phyloP scores from a whole-genome alignment of 1,140 invertebrate genomes.

The Euwallacea fornicatus region DNA sequence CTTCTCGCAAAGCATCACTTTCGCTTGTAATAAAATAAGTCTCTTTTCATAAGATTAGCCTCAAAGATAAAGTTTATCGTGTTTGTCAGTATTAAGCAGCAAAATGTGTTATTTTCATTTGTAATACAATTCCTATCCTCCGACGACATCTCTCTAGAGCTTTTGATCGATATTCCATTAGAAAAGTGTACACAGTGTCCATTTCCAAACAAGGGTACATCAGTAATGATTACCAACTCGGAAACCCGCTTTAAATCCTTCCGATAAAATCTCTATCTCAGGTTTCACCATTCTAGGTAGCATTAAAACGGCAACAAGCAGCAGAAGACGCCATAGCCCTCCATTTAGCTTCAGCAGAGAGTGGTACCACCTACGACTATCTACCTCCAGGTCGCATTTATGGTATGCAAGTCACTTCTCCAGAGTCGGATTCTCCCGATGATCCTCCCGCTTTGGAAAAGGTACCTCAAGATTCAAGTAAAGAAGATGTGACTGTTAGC shows the following conservation, averaged over 20 bases:
- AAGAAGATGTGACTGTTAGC: conserved; percentile 53
- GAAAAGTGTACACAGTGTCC: conserved; percentile 47
- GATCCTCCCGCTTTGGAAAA: conserved; percentile 29
- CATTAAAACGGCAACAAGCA: conserved; percentile 93
- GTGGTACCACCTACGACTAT: conserved; percentile 75
- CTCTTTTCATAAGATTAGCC: too few species aligned
- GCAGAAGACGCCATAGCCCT: conserved; percentile 96
- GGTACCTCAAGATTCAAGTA: conserved; percentile 8
- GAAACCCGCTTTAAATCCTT: conserved; percentile 32
- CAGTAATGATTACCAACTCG: conserved; percentile 41
- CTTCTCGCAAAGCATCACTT: too few species aligned
- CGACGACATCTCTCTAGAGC: background rate
- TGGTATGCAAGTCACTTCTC: conserved; percentile 74
- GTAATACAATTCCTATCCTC: background rate
- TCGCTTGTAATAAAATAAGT: too few species aligned
- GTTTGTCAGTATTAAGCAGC: too few species aligned
- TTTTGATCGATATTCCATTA: conserved; percentile 53
- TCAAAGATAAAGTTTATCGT: too few species aligned
- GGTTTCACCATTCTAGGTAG: conserved; percentile 67
- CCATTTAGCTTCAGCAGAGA: conserved; percentile 87
- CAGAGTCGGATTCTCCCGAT: conserved; percentile 40
- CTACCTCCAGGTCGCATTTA: conserved; percentile 91
- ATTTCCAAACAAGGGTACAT: conserved; percentile 43
- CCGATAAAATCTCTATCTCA: conserved; percentile 13
- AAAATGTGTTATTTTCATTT: too few species aligned